Conservation (phyloP, 2,888 invertebrate species). For the Papilio gigon region DNA sequence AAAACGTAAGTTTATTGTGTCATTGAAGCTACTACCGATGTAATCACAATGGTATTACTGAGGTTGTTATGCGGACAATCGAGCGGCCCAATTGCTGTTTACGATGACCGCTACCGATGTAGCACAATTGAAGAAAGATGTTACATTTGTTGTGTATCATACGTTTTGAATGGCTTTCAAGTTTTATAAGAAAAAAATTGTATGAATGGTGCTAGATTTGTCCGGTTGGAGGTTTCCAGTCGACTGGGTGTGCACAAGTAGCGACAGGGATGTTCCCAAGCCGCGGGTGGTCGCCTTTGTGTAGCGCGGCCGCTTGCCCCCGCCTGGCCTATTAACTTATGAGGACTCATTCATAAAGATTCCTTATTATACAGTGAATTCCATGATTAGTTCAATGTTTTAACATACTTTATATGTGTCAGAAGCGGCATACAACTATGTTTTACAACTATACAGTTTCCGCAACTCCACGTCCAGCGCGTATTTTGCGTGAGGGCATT, state of each 20-base stretch:
- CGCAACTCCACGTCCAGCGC: too few relatives aligned
- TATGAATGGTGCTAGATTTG: constrained; percentile 59
- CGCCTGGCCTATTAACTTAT: constrained; percentile 44
- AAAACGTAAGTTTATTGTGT: constrained; percentile 53
- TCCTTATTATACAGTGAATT: constrained; percentile 9
- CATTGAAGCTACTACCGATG: constrained; percentile 41
- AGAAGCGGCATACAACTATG: not conserved
- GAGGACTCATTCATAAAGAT: constrained; percentile 49
- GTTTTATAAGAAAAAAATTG: constrained; percentile 52
- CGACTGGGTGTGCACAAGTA: constrained; percentile 64
- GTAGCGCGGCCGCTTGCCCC: constrained; percentile 28
- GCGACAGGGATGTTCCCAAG: constrained; percentile 50
- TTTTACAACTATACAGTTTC: too few relatives aligned
- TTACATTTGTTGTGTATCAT: constrained; percentile 39
- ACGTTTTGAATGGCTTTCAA: constrained; percentile 35
- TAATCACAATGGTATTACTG: constrained; percentile 34
- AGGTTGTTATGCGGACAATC: constrained; percentile 62
- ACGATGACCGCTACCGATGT: constrained; percentile 47
- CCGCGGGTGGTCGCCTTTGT: constrained; percentile 71
- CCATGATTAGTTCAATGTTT: not conserved
- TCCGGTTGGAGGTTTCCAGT: constrained; percentile 60
- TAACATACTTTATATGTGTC: not conserved
- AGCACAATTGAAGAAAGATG: constrained; percentile 21
- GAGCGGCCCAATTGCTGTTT: constrained; percentile 64
- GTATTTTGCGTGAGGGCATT: too few relatives aligned